A percentile compares a stretch with the other conserved stretches of the same genome.
These are phyloP conservation scores for Phataginus tricuspis DNA, from an alignment of 2,797 vertebrate species.

Conservation along the genomic window DNA sequence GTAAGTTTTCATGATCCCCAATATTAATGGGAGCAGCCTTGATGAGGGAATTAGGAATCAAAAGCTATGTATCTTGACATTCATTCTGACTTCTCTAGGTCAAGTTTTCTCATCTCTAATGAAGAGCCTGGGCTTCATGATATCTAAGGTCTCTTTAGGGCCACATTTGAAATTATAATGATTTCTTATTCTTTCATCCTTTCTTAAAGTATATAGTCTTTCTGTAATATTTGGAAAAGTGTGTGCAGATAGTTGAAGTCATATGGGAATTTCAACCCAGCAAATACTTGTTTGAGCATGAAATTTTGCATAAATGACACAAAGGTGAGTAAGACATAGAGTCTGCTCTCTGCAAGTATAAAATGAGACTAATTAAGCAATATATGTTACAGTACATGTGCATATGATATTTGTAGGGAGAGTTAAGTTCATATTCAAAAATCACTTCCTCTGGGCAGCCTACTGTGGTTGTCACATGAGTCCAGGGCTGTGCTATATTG, in stretches of 20 bases:
- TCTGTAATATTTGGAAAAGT: neutral
- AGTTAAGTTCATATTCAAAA: neutral
- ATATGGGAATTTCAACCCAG: neutral
- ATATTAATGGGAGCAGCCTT: neutral
- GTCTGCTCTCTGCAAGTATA: neutral
- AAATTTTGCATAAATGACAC: neutral
- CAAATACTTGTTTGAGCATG: neutral
- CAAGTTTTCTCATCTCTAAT: neutral
- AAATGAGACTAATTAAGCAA: neutral
- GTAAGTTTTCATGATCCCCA: neutral
- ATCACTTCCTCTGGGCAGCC: neutral
- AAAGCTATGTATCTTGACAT: neutral
- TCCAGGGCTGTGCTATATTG: neutral
- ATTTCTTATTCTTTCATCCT: neutral
- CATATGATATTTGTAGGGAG: neutral
- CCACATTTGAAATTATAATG: neutral
- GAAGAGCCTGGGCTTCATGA: neutral
- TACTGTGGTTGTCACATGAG: neutral
- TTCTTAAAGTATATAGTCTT: neutral
- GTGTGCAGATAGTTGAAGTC: neutral
- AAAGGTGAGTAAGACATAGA: neutral
- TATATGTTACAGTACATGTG: neutral
- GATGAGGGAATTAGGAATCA: neutral
- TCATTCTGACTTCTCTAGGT: neutral
- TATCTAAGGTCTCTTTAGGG: neutral